phyloP scores from a whole-genome alignment of 2,113 vertebrate genomes.

The Edolisoma coerulescens region DNA sequence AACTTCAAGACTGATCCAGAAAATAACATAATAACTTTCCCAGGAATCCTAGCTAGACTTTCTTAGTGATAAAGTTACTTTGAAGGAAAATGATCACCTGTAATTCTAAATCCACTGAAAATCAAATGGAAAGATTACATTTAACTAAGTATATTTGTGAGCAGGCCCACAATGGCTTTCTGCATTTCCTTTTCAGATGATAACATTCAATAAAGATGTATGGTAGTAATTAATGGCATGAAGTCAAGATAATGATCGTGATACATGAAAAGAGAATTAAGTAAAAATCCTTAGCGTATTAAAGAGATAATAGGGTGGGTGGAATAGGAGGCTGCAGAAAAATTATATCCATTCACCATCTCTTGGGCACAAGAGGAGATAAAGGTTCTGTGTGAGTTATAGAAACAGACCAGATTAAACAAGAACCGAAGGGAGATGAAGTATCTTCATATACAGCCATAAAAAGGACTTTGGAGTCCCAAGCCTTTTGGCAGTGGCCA shows the following conservation, averaged over 20 bases:
- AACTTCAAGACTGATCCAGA: not conserved
- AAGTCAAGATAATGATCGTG: not conserved
- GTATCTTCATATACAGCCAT: not conserved
- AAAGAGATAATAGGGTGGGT: not conserved
- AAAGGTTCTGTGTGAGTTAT: not conserved
- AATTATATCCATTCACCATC: not conserved
- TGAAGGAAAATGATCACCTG: not conserved
- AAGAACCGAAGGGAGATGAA: not conserved
- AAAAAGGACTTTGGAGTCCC: not conserved
- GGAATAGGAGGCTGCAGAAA: not conserved
- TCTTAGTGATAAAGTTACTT: not conserved
- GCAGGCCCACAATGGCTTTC: not conserved
- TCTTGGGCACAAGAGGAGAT: not conserved
- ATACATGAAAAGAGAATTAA: not conserved
- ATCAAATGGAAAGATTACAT: not conserved
- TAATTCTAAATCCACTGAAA: not conserved
- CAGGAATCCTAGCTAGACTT: not conserved
- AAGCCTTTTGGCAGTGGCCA: not conserved
- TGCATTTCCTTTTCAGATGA: not conserved
- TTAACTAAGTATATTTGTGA: not conserved
- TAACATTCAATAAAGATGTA: not conserved
- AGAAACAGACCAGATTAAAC: not conserved
- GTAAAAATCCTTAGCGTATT: not conserved
- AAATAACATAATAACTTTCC: not conserved
- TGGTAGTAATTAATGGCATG: not conserved